Base-by-base conservation (phyloP, 2,113 vertebrate species). In the Tachysurus vachellii region DNA sequence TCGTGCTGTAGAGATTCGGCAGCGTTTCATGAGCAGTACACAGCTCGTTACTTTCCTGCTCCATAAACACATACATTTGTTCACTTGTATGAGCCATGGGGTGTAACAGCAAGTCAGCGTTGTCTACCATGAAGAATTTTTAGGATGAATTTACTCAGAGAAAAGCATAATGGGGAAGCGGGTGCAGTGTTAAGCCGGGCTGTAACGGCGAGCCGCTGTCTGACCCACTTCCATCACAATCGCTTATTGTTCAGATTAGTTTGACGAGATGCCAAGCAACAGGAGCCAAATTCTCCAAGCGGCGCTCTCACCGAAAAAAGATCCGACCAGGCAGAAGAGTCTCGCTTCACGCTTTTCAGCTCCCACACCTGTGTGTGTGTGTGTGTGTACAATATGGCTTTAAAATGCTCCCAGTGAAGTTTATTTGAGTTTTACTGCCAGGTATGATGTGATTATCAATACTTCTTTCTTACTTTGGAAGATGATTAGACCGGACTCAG, bases 151-250 rank as follows among this genome's bases (percentile, higher is more conserved):
- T 13, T 47, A 89, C 88, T n/a, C 16, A 57, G 21, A 82, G 88
- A 87, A 89, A 88, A 90, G 91, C 89, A 84, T 92, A 92, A 92
- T 92, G 94, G 93, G 92, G 94, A 94, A 92, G 61, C 28, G 92
- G 89, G 89, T 90, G 88, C 92, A 91, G 91, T 90, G 91, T 92
- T 91, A 91, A 92, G 93, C 92, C 14, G 90, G 91, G 92, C 85
- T 93, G 93, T 95, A 94, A 95, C 94, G 92, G 93, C 92, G 94
- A 95, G 93, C 95, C 90, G 90, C 93, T 94, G 94, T 94, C 88
- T 96, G 95, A 96, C 95, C 95, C 95, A 96, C 95, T 96, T 96
- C 94, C 95, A 92, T 94, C 94, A 96, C 95, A 96, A 96, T 96
- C 95, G 93, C 89, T 95, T 96, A 95, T 94, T 96, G 95, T 95